Base-by-base conservation (phyloP, 2,113 vertebrate genomes). In the Hipposideros armiger region DNA sequence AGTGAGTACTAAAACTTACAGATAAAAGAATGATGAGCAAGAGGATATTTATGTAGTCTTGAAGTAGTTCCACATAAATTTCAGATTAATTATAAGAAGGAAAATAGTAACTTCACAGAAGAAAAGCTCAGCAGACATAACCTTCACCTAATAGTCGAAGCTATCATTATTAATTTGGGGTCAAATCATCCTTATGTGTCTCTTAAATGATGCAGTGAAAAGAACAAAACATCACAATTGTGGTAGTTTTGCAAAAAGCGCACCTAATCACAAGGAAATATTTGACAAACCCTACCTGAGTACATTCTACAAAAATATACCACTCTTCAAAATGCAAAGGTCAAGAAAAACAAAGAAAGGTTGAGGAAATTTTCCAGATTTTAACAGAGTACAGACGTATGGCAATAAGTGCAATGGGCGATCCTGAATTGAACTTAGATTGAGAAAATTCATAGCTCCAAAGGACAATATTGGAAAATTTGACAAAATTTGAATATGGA, bases 281-380 rank as follows among this genome's bases (percentile, higher is more conserved):
- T 47, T 77, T 47, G 70, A 64, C 64, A 72, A 89, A 83, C n/a
- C 2, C 62, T 82, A 62, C 62, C 66, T 47, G 24, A 73, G 5
- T 42, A 67, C 24, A 81, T 81, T 73, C 40, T 94, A 74, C 50
- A 66, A 90, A 90, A 70, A 42, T 70, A 7, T 20, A 64, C 45
- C 4, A 32, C 22, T 78, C 8, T 85, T 70, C 58, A 90, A 86
- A 81, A 90, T 85, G n/a, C 67, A 26, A 74, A 66, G 73, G 28
- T 67, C 91, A 94, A 73, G 28, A 50, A 94, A 66, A 54, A 85
- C 30, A 64, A 56, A 64, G 47, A 93, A 90, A 42, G 42, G 2
- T 36, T 73, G 78, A 73, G 7, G 42, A 86, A 80, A 67, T 73
- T 7, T 86, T 74, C 15, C 66, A 81, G 50, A 42, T 81, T 80